Conservation (phyloP, 2,113 vertebrate genomes). For the Terrapene triunguis region DNA sequence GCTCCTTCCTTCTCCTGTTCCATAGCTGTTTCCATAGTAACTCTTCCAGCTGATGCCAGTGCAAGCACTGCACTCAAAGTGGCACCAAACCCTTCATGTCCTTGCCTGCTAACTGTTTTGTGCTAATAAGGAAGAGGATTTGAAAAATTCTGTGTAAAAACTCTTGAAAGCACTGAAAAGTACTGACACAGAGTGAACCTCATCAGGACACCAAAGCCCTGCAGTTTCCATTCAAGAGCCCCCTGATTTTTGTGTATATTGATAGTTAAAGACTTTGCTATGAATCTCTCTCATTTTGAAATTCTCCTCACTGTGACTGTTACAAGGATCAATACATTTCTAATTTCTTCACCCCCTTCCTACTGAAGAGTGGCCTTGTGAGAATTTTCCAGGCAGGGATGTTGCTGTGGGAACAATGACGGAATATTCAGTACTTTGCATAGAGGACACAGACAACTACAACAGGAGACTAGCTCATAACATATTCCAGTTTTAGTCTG, state of each 20-base stretch:
- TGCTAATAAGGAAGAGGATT: neutral
- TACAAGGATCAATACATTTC: neutral
- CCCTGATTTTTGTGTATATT: neutral
- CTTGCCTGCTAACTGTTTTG: neutral
- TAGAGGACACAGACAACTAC: neutral
- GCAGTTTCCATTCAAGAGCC: neutral
- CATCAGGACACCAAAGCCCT: neutral
- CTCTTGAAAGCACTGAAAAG: slow-evolving; percentile 1
- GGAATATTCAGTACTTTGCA: neutral
- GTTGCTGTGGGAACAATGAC: neutral
- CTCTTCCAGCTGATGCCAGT: neutral
- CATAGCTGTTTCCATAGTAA: slow-evolving; percentile 38
- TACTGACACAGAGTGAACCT: neutral
- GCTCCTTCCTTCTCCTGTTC: slow-evolving; percentile 32
- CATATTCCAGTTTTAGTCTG: neutral
- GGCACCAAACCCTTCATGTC: neutral
- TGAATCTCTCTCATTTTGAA: neutral
- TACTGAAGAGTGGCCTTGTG: neutral
- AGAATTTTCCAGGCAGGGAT: neutral
- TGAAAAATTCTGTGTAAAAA: neutral
- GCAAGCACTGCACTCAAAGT: neutral
- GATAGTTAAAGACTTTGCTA: neutral
- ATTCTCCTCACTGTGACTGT: neutral
- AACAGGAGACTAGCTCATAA: slow-evolving; percentile 53
- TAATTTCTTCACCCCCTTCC: too few species aligned